Base-by-base conservation (phyloP, 2,113 vertebrate genomes). In the Melanocharis versteri region DNA sequence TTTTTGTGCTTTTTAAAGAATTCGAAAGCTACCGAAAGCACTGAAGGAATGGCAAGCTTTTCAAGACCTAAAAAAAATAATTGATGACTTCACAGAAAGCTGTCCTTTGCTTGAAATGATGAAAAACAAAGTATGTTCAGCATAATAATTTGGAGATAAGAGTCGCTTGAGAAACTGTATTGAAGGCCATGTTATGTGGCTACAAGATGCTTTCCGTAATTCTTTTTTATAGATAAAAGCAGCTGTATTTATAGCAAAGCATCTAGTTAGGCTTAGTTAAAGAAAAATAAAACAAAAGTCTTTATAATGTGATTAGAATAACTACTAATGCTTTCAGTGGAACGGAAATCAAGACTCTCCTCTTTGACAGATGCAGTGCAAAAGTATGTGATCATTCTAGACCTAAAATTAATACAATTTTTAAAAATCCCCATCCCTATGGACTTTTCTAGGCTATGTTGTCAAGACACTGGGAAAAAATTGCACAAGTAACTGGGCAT, bases 81-180 rank as follows among this genome's bases (percentile, higher is more conserved):
- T 98, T 26, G 98, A 98, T 92, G 98, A 99, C 97, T 99, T 99
- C 96, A 97, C 96, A 27, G 98, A 98, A 86, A 98, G 94, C 57
- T 99, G 98, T 82, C 98, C 98, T 53, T 97, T 99, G 79, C 98
- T 99, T 93, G 96, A 97, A 97, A 98, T 99, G 98, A 98, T 99
- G 98, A 96, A 98, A 91, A 98, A 98, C 97, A 98, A 99, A 97
- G 98, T 98, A 84, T 47, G 94, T 93, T 92, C 39, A 23, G 19
- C 47, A 33, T 83, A 65, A 64, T 65, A 76, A 84, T 94, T 78
- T 89, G 40, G 42, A 92, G 33, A 96, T 81, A 72, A 92, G 44
- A 73, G 51, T 83, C 23, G 65, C 15, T 80, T 90, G 39, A 87
- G 84, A 89, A 87, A 58, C 10, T 70, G 23, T 58, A 0, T 68